Conservation (phyloP, 2,888 invertebrate genomes). For the Neuroscelio doddi region DNA sequence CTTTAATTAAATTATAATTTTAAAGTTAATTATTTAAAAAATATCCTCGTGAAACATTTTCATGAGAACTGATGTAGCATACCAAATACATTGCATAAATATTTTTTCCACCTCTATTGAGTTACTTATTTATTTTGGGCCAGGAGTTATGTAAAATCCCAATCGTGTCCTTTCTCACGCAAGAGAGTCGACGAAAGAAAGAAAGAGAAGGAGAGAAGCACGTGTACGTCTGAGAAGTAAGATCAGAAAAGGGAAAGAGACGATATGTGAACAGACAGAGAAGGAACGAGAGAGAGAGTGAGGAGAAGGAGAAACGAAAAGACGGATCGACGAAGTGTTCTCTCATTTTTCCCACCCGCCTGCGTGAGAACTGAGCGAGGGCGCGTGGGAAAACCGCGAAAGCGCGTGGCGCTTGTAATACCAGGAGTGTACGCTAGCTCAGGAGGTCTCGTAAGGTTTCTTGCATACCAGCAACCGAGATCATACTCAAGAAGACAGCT, state of each 20-base stretch:
- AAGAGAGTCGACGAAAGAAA: slow-evolving; percentile 12
- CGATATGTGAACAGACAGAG: slow-evolving; percentile 27
- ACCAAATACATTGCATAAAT: slow-evolving; percentile 27
- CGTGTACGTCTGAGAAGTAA: slow-evolving; percentile 9
- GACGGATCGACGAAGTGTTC: slow-evolving; percentile 32
- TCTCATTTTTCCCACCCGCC: slow-evolving; percentile 45
- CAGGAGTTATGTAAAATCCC: no score
- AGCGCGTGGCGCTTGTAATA: slow-evolving; percentile 69
- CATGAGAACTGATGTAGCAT: no score
- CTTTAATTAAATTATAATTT: no score
- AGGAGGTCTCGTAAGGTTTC: slow-evolving; percentile 40
- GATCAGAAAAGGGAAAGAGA: slow-evolving; percentile 13
- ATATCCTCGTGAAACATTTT: no score
- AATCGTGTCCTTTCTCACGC: slow-evolving; percentile 31
- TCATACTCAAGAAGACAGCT: slow-evolving; percentile 1
- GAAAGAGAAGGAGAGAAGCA: slow-evolving; percentile 20
- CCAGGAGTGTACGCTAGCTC: slow-evolving; percentile 60
- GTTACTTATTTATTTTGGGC: slow-evolving; percentile 19
- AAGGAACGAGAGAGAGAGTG: slow-evolving; percentile 22
- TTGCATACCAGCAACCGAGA: neutral
- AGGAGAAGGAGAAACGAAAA: slow-evolving; percentile 14
- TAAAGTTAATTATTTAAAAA: no score
- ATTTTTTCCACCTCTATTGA: slow-evolving; percentile 14
- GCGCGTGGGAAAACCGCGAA: slow-evolving; percentile 70
- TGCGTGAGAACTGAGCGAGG: slow-evolving; percentile 68